These are phyloP conservation scores for Lobophora halterata DNA, from an alignment of 2,888 invertebrate species.

Conservation along the genomic window DNA sequence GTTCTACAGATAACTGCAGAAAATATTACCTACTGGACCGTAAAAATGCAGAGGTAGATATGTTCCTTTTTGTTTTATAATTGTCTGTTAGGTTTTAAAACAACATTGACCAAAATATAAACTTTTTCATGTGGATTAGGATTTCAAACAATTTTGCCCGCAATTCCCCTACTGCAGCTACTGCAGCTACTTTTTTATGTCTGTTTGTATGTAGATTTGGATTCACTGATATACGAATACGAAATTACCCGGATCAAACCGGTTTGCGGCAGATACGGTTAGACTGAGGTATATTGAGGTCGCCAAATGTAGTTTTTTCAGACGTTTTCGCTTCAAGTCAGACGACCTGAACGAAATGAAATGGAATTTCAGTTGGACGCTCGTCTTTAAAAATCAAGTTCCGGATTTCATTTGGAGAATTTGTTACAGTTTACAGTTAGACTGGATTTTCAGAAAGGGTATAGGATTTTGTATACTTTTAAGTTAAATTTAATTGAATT, in stretches of 20 bases:
- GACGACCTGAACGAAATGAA: slow-evolving; percentile 14
- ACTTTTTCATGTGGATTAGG: too few relatives aligned
- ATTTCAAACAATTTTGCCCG: too few relatives aligned
- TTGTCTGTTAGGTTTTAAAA: too few relatives aligned
- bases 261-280: slow-evolving; percentile 50
- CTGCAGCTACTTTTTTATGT: slow-evolving; percentile 24
- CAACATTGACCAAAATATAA: too few relatives aligned
- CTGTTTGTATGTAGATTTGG: not conserved
- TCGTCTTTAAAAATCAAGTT: slow-evolving; percentile 8
- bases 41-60: too few relatives aligned
- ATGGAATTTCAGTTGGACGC: slow-evolving; percentile 12
- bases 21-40: too few relatives aligned
- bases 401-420: not conserved
- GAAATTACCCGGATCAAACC: slow-evolving; percentile 65
- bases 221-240: slow-evolving; percentile 28
- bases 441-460: too few relatives aligned
- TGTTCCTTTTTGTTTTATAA: too few relatives aligned
- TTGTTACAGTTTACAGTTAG: slow-evolving; percentile 1
- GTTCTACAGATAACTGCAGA: too few relatives aligned
- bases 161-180: too few relatives aligned
- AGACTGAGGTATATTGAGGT: slow-evolving; percentile 44
- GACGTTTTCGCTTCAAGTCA: slow-evolving; percentile 31
- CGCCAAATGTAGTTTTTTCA: slow-evolving; percentile 44
- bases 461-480: too few relatives aligned
- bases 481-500: too few relatives aligned